Evolutionary conservation across 2,797 vertebrate genomes (phyloP).

Genomic region (Numenius phaeopus): DNA sequence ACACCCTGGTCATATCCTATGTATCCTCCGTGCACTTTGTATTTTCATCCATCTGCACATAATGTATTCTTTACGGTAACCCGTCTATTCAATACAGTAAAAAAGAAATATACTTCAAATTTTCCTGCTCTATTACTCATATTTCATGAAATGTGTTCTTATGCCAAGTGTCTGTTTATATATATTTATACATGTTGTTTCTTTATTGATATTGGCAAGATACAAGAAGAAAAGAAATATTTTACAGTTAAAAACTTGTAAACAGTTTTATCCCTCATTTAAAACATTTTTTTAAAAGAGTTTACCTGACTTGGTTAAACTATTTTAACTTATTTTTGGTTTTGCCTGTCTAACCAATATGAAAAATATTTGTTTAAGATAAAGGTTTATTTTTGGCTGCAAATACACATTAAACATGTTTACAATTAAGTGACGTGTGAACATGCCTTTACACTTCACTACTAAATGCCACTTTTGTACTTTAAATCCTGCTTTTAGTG

Average conservation of each 20-base stretch:
- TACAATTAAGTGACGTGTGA: neutral
- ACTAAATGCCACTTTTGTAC: constrained; percentile 6
- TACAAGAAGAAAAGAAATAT: constrained; percentile 65
- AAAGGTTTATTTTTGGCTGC: constrained; percentile 24
- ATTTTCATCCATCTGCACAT: constrained; percentile 27
- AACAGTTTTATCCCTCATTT: constrained; percentile 69
- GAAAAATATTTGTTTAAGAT: neutral
- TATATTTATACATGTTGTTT: constrained; percentile 73
- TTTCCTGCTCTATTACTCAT: constrained; percentile 71
- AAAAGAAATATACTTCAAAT: constrained; percentile 76
- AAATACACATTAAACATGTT: neutral
- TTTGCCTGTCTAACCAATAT: neutral
- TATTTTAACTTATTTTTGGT: neutral
- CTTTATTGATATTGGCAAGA: constrained; percentile 72
- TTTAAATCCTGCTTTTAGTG: constrained; percentile 49
- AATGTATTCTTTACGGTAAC: constrained; percentile 49
- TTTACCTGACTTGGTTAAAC: constrained; percentile 52
- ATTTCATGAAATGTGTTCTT: constrained; percentile 60
- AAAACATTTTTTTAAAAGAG: constrained; percentile 29
- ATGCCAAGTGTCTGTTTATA: constrained; percentile 74
- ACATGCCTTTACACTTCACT: neutral
- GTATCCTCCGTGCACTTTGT: constrained; percentile 5
- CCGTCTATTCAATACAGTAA: constrained; percentile 63
- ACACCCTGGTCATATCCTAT: constrained; percentile 2
- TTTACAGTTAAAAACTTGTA: constrained; percentile 68